These are phyloP conservation scores for Chrysemys picta DNA, from an alignment of 2,113 vertebrate species.

Conservation along the genomic window DNA sequence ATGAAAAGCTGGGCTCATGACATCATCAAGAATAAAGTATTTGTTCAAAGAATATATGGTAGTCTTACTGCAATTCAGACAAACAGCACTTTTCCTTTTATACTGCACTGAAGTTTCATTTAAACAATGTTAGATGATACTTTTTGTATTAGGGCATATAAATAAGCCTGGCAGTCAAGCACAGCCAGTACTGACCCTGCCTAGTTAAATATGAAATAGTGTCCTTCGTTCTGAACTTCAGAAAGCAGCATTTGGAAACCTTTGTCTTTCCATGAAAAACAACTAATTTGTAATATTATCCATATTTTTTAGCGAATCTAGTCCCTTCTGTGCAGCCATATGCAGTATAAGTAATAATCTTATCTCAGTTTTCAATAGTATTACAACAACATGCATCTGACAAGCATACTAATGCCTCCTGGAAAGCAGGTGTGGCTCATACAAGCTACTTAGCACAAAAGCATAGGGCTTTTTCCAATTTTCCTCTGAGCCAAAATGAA, in stretches of 20 bases:
- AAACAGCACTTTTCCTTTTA: not conserved
- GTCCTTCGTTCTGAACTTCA: slow-evolving; percentile 12
- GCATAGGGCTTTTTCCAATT: not conserved
- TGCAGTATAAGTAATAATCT: not conserved
- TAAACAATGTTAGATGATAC: not conserved
- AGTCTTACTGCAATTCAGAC: not conserved
- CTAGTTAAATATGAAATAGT: not conserved
- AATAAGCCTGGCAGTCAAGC: not conserved
- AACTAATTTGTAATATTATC: not conserved
- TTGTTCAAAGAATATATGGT: not conserved
- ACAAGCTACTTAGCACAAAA: not conserved
- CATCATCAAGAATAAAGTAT: not conserved
- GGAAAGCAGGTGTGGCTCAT: not conserved
- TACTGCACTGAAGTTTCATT: not conserved
- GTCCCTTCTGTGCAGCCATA: not conserved
- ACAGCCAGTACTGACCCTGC: not conserved
- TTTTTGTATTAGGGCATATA: not conserved
- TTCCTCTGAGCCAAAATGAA: not conserved
- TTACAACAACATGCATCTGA: not conserved
- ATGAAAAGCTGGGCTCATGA: not conserved
- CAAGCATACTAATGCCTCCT: not conserved
- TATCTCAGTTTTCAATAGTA: slow-evolving; percentile 22
- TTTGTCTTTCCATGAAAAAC: not conserved
- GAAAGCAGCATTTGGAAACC: not conserved
- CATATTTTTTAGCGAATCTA: not conserved